These are phyloP conservation scores for Vanessa tameamea DNA, from an alignment of 1,140 invertebrate genomes.

Conservation along the genomic window DNA sequence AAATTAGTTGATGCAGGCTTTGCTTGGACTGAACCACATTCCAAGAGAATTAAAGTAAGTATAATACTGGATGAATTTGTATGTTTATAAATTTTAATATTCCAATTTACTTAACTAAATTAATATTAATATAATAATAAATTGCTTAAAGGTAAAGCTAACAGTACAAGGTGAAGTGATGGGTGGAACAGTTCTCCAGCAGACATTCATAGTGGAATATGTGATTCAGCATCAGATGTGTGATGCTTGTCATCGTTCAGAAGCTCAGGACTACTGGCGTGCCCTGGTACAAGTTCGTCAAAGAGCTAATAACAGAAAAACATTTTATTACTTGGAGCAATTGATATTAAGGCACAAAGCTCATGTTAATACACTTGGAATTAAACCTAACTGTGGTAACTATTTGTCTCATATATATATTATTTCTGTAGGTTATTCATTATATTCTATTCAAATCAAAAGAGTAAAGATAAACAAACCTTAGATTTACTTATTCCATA, in stretches of 20 bases:
- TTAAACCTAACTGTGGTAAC: constrained; percentile 94
- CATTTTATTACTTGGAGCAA: constrained; percentile 99
- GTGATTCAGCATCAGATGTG: constrained; percentile 97
- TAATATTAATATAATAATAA: too few relatives aligned
- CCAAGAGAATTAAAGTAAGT: constrained; percentile 94
- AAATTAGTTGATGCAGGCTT: constrained; percentile 97
- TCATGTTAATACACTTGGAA: constrained; percentile 94
- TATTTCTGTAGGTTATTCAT: neutral
- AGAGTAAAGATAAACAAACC: too few relatives aligned
- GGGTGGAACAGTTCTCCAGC: constrained; percentile 90
- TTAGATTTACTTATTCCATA: too few relatives aligned
- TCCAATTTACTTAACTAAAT: neutral
- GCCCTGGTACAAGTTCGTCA: constrained; percentile 93
- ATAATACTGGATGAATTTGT: neutral
- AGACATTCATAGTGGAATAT: constrained; percentile 97
- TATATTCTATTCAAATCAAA: neutral
- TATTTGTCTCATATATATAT: neutral
- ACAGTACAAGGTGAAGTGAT: constrained; percentile 98
- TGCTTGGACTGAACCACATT: constrained; percentile 99
- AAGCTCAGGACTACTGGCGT: constrained; percentile 99
- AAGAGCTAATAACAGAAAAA: constrained; percentile 96
- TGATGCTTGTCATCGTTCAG: constrained; percentile 96
- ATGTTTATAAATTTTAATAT: neutral
- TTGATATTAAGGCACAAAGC: constrained; percentile 97
- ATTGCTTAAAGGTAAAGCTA: constrained; percentile 88